Conservation (phyloP, 2,113 vertebrate species). For the Psilopsiagon aymara region DNA sequence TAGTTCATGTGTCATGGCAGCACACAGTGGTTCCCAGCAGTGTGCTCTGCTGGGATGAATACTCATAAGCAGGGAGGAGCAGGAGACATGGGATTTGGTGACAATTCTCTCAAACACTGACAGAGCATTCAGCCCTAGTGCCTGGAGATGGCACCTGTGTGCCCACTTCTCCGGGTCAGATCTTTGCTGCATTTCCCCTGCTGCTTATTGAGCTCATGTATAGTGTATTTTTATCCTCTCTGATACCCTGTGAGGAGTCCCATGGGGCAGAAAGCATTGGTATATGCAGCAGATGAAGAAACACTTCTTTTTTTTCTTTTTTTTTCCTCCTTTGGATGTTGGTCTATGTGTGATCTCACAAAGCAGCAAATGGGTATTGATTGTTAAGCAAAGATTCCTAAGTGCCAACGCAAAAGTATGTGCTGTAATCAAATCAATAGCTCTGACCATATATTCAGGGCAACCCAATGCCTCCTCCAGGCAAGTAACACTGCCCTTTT, state of each 20-base stretch:
- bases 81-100: not conserved
- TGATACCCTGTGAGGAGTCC: not conserved
- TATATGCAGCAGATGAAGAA: not conserved
- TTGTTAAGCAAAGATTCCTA: not conserved
- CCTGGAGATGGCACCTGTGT: not conserved
- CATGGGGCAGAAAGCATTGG: not conserved
- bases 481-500: not conserved
- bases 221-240: not conserved
- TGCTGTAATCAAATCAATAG: not conserved
- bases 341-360: not conserved
- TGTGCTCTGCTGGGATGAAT: not conserved
- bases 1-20: fast-evolving
- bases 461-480: not conserved
- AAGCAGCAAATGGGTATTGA: not conserved
- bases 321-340: not conserved
- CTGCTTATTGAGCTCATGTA: not conserved
- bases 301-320: not conserved
- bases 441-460: not conserved
- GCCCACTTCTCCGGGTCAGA: fast-evolving
- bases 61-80: not conserved
- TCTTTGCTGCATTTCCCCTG: not conserved
- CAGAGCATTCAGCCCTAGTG: not conserved
- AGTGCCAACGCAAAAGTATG: not conserved
- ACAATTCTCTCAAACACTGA: not conserved
- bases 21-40: not conserved